A percentile compares a stretch with the other conserved stretches of the same genome.
Evolutionary conservation across 2,113 vertebrate species (phyloP).

Genomic region (Psephotus haematonotus): DNA sequence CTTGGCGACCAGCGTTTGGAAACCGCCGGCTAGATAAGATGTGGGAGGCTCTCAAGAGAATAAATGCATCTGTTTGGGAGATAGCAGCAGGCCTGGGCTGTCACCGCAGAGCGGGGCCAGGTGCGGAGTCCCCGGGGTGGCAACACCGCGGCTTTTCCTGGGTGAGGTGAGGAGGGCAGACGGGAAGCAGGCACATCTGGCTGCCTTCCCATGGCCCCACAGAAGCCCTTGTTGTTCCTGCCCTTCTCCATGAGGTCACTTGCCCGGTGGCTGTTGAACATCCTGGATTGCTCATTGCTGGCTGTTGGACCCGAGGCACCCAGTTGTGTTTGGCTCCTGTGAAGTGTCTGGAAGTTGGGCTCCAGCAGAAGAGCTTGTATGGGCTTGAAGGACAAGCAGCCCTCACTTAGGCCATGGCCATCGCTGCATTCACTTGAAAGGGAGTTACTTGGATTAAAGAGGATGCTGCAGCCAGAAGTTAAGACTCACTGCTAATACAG

Average conservation of each 20-base stretch:
- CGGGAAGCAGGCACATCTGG: neutral
- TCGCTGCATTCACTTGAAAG: neutral
- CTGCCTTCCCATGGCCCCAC: neutral
- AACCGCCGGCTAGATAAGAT: slow-evolving; percentile 13
- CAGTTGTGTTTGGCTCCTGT: neutral
- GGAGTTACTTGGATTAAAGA: neutral
- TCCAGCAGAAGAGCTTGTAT: neutral
- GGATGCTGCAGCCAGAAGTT: neutral
- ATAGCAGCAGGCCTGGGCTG: slow-evolving; percentile 37
- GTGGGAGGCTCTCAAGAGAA: slow-evolving; percentile 37
- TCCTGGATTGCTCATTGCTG: neutral
- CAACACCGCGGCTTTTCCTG: neutral
- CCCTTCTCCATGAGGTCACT: neutral
- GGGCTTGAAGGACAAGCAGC: neutral
- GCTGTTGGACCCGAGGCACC: neutral
- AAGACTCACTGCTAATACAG: neutral
- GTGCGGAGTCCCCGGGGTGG: neutral
- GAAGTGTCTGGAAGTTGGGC: neutral
- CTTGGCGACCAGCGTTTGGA: neutral
- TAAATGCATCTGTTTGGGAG: slow-evolving; percentile 41
- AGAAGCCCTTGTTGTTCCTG: neutral
- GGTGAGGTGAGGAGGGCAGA: neutral
- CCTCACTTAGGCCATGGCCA: neutral
- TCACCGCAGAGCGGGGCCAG: neutral
- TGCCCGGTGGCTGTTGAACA: rapidly evolving